These are phyloP conservation scores for Ptycholaimellus sp. DNA, from an alignment of 2,888 invertebrate genomes.

Conservation along the genomic window DNA sequence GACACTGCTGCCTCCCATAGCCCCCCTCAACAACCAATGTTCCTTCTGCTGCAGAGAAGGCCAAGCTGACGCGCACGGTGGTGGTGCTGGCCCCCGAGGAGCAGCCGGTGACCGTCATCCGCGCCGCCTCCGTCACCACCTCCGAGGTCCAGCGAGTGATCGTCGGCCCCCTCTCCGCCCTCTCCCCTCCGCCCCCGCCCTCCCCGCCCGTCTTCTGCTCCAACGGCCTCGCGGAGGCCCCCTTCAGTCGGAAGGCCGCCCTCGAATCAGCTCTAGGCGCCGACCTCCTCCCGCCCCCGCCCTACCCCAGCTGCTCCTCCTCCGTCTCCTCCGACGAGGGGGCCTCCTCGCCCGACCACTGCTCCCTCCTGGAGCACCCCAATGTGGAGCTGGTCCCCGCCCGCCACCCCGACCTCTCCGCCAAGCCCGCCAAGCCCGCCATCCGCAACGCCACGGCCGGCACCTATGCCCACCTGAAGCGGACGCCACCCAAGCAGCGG, in stretches of 20 bases:
- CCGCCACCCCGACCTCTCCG: slow-evolving; percentile 28
- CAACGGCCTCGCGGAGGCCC: neutral
- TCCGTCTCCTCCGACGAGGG: neutral
- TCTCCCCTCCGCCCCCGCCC: neutral
- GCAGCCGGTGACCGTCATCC: too few relatives aligned
- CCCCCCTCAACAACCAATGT: too few relatives aligned
- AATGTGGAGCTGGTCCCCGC: slow-evolving; percentile 16
- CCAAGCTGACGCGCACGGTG: too few relatives aligned
- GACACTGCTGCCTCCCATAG: too few relatives aligned
- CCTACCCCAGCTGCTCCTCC: neutral
- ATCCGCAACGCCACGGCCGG: too few relatives aligned
- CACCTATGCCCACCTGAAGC: neutral
- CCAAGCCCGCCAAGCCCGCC: slow-evolving; percentile 28
- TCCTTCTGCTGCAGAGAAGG: too few relatives aligned
- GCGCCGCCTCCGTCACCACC: too few relatives aligned
- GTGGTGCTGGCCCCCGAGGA: too few relatives aligned
- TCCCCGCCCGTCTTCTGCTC: neutral
- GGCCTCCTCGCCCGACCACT: neutral
- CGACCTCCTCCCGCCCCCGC: neutral
- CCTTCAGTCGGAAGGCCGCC: neutral
- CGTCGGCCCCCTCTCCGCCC: too few relatives aligned
- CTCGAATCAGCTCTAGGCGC: neutral
- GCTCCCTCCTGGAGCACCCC: neutral
- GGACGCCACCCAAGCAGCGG: neutral
- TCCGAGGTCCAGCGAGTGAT: too few relatives aligned